These are phyloP conservation scores for Caenorhabditis sp. DNA, from an alignment of 2,888 invertebrate genomes.

Conservation along the genomic window DNA sequence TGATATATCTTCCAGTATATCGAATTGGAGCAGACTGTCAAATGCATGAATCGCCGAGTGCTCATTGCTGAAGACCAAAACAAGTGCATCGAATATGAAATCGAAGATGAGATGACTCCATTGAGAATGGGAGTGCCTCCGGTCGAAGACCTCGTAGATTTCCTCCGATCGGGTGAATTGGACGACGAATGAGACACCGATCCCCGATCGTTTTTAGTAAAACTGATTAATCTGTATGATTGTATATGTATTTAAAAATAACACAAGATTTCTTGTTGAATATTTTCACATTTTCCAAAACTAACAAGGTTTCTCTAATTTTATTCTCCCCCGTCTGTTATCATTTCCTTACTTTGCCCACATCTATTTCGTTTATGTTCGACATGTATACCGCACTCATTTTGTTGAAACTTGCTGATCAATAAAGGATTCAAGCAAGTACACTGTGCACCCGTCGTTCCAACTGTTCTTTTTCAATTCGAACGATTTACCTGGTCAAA, in stretches of 20 bases:
- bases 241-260: conserved; percentile 33
- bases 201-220: conserved; percentile 12
- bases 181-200: conserved; percentile 24
- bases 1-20: conserved; percentile 36
- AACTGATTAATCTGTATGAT: conserved; percentile 46
- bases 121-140: conserved; percentile 30
- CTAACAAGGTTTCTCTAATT: conserved; percentile 18
- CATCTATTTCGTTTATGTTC: conserved; percentile 58
- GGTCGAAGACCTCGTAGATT: conserved; percentile 44
- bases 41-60: conserved; percentile 56
- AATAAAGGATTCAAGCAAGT: conserved; percentile 25
- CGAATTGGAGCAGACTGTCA: conserved; percentile 58
- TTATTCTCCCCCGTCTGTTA: conserved; percentile 7
- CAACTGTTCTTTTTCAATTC: too few species aligned
- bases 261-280: conserved; percentile 38
- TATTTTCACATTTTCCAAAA: conserved; percentile 15
- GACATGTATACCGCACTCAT: conserved; percentile 54
- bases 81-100: conserved; percentile 37
- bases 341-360: conserved; percentile 4
- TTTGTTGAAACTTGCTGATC: conserved; percentile 24
- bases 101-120: conserved; percentile 48
- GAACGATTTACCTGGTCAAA: too few species aligned
- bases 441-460: background rate
- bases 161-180: conserved; percentile 3
- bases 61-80: conserved; percentile 41